A percentile compares a stretch with the other conserved stretches of the same genome.
Evolutionary conservation across 2,888 invertebrate genomes (phyloP).

Genomic region (Epinotia demarniana): DNA sequence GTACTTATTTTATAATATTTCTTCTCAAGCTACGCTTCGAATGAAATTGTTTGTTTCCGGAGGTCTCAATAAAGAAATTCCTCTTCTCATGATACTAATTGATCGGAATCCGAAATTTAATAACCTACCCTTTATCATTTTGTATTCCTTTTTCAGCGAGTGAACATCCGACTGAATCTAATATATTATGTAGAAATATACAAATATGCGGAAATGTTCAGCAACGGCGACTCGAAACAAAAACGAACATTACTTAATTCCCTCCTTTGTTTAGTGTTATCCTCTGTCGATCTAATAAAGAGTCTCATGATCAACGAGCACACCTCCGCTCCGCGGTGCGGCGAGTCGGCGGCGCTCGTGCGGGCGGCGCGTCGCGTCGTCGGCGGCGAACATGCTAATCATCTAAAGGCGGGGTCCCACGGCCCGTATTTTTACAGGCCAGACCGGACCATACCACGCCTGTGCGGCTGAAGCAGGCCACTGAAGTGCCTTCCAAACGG

Average conservation of each 20-base stretch:
- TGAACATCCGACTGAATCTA: conserved; percentile 4
- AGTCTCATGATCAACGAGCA: conserved; percentile 16
- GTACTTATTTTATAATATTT: no score
- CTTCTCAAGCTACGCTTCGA: neutral
- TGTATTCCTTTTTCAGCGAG: conserved; percentile 17
- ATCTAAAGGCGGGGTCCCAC: no score
- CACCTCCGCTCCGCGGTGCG: neutral
- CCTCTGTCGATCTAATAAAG: neutral
- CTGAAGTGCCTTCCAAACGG: no score
- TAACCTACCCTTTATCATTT: conserved; percentile 4
- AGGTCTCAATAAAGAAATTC: conserved; percentile 16
- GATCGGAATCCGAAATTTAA: conserved; percentile 27
- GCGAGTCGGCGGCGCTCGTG: no score
- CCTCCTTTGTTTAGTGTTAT: conserved; percentile 4
- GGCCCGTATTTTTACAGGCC: no score
- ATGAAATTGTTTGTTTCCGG: conserved; percentile 7
- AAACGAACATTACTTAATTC: conserved; percentile 26
- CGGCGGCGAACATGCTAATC: no score
- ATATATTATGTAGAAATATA: conserved; percentile 18
- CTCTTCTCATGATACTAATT: conserved; percentile 11
- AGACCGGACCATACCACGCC: no score
- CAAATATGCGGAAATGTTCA: conserved; percentile 13
- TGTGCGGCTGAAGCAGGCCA: no score
- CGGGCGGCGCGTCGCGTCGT: no score
- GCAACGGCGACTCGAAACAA: conserved; percentile 6